phyloP scores from a whole-genome alignment of 2,888 invertebrate species.

The Herminia tarsipennalis region DNA sequence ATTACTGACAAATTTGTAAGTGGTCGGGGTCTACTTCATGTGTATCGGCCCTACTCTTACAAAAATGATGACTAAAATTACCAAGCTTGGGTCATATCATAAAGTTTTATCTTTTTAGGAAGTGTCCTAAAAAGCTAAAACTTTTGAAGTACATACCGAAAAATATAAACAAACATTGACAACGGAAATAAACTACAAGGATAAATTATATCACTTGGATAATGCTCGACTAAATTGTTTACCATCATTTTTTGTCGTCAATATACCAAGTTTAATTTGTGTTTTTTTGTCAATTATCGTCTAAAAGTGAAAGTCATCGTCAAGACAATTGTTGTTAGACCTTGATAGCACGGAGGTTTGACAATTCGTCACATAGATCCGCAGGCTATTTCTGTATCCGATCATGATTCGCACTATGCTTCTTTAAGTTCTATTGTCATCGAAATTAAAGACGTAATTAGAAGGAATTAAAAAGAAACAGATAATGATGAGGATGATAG shows the following conservation, averaged over 20 bases:
- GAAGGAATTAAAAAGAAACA: background rate
- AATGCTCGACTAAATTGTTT: conserved; percentile 1
- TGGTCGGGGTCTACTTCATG: no score
- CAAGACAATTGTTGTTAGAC: conserved; percentile 40
- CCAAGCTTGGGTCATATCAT: no score
- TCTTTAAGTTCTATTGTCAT: conserved; percentile 19
- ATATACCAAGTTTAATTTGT: conserved; percentile 21
- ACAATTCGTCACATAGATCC: conserved; percentile 32
- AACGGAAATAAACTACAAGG: no score
- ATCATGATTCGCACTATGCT: conserved; percentile 8
- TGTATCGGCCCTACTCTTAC: no score
- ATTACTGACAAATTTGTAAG: no score
- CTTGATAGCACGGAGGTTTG: conserved; percentile 37
- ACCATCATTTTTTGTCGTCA: conserved; percentile 22
- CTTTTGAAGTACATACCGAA: no score
- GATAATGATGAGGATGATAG: no score
- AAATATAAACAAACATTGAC: no score
- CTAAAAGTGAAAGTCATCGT: conserved; percentile 59
- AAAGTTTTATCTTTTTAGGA: no score
- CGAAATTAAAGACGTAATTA: background rate
- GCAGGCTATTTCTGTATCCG: conserved; percentile 20
- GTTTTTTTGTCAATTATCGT: conserved; percentile 44
- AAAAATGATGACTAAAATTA: no score
- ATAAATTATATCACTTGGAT: no score
- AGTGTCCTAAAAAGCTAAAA: no score